Evolutionary conservation across 1,140 invertebrate species (phyloP).

Genomic region (Caenorhabditis latens): DNA sequence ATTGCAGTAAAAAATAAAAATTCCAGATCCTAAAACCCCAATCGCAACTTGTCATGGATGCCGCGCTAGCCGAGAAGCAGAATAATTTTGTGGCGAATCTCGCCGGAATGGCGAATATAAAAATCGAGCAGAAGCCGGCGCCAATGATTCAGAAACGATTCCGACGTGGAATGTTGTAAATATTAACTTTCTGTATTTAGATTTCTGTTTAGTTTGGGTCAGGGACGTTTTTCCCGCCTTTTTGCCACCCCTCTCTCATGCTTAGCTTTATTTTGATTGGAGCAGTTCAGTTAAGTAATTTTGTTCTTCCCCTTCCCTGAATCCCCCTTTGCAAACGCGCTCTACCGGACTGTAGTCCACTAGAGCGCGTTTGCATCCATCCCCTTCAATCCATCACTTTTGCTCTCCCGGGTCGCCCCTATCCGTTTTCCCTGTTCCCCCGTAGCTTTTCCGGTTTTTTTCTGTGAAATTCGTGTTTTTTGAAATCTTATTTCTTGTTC

Average conservation of each 20-base stretch:
- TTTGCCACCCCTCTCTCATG: not conserved
- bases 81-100: slow-evolving; percentile 54
- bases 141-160: slow-evolving; percentile 58
- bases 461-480: slow-evolving; percentile 43
- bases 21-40: slow-evolving; percentile 66
- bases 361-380: too few relatives aligned
- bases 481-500: not conserved
- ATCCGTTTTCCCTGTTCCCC: not conserved
- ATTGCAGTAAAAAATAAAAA: not conserved
- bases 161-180: slow-evolving; percentile 59
- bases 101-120: slow-evolving; percentile 33
- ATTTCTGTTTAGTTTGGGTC: too few relatives aligned
- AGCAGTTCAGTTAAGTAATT: not conserved
- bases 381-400: slow-evolving; percentile 43
- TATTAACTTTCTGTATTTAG: not conserved
- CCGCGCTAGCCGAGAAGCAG: slow-evolving; percentile 58
- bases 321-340: not conserved
- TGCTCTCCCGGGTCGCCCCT: slow-evolving; percentile 21
- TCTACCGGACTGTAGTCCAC: not conserved
- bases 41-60: slow-evolving; percentile 50
- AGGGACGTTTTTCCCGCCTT: not conserved
- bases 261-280: slow-evolving; percentile 12
- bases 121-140: slow-evolving; percentile 9
- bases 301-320: not conserved
- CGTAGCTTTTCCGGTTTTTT: not conserved